Conservation (phyloP, 2,797 vertebrate species). For the Allobates femoralis region DNA sequence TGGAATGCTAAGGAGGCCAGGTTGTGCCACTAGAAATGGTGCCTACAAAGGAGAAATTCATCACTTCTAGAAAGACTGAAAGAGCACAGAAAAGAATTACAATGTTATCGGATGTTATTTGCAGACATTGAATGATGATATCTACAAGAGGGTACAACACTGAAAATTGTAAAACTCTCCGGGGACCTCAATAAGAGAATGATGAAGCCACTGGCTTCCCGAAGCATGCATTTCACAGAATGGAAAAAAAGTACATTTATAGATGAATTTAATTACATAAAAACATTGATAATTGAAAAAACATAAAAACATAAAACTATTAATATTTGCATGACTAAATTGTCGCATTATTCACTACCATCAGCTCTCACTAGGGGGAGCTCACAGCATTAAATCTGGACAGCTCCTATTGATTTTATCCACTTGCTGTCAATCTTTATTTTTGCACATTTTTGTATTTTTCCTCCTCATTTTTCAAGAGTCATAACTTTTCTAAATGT, state of each 20-base stretch:
- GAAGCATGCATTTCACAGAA: background rate
- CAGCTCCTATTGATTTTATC: too few species aligned
- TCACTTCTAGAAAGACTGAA: constrained; percentile 67
- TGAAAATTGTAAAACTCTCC: constrained; percentile 58
- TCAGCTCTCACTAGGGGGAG: too few species aligned
- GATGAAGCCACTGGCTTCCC: background rate
- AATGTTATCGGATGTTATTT: constrained; percentile 69
- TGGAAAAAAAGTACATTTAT: background rate
- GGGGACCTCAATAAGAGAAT: constrained; percentile 52
- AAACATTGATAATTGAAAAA: background rate
- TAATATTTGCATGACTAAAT: too few species aligned
- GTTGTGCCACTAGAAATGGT: constrained; percentile 59
- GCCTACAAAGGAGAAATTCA: constrained; percentile 67
- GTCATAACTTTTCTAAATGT: too few species aligned
- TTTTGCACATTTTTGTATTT: too few species aligned
- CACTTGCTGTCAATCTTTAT: too few species aligned
- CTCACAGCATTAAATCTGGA: too few species aligned
- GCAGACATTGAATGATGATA: constrained; percentile 67
- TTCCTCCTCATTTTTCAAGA: too few species aligned
- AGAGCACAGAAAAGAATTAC: constrained; percentile 66
- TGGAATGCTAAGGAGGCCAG: constrained; percentile 66
- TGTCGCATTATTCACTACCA: too few species aligned
- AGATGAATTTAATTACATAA: background rate
- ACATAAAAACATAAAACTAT: background rate
- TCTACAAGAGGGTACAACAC: constrained; percentile 64